These are phyloP conservation scores for Salpingus planirostris DNA, from an alignment of 2,888 invertebrate genomes.

Conservation along the genomic window DNA sequence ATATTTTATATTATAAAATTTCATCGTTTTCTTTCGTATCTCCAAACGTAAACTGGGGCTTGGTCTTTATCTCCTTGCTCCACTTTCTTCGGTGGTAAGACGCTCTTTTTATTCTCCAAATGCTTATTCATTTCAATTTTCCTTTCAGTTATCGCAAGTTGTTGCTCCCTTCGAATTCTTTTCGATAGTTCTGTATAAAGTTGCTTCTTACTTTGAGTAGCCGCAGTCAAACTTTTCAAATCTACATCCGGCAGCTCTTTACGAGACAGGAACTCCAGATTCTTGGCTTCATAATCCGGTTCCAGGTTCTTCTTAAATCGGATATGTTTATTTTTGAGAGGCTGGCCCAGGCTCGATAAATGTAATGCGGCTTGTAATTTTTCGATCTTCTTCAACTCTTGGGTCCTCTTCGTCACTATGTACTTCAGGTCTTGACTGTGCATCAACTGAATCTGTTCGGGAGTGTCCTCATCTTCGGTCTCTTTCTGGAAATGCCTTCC, in stretches of 20 bases:
- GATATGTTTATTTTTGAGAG: conserved; percentile 64
- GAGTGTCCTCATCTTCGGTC: conserved; percentile 65
- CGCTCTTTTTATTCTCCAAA: conserved; percentile 52
- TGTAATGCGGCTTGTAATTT: conserved; percentile 71
- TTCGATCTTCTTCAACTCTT: conserved; percentile 71
- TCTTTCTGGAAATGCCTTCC: conserved; percentile 57
- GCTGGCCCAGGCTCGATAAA: conserved; percentile 64
- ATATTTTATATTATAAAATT: too few relatives aligned
- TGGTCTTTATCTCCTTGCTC: conserved; percentile 53
- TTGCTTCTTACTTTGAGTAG: conserved; percentile 52
- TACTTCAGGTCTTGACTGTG: conserved; percentile 88
- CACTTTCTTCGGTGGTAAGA: conserved; percentile 57
- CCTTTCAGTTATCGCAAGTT: conserved; percentile 64
- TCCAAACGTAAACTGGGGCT: conserved; percentile 73
- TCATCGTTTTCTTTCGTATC: conserved; percentile 70
- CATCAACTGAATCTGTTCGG: conserved; percentile 82
- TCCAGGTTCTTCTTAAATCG: conserved; percentile 60
- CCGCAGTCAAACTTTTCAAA: conserved; percentile 45
- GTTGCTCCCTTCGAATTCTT: conserved; percentile 67
- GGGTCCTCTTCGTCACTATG: conserved; percentile 72
- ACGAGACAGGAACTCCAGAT: conserved; percentile 56
- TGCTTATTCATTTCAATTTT: conserved; percentile 68
- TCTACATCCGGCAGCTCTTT: conserved; percentile 51
- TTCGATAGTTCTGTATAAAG: conserved; percentile 66
- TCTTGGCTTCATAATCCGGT: conserved; percentile 56